These are phyloP conservation scores for Carassius carassius DNA, from an alignment of 2,113 vertebrate species.

Conservation along the genomic window DNA sequence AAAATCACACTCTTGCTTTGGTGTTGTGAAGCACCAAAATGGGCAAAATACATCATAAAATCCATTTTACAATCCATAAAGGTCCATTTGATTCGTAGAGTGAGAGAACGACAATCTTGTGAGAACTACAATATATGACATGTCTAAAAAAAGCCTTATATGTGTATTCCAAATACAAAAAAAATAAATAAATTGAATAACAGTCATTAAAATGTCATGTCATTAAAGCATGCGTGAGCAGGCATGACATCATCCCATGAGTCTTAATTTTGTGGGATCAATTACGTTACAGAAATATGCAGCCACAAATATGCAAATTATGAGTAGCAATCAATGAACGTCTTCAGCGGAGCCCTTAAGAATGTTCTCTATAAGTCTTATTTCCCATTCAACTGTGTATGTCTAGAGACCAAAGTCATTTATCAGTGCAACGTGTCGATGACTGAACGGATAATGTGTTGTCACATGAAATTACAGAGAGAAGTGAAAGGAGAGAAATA, in stretches of 20 bases:
- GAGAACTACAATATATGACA: not conserved
- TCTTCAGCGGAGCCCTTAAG: constrained; percentile 1
- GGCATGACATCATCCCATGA: constrained; percentile 20
- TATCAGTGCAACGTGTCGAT: constrained; percentile 31
- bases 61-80: too few relatives aligned
- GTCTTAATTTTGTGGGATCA: constrained; percentile 20
- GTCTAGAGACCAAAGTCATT: constrained; percentile 41
- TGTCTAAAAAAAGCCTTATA: not conserved
- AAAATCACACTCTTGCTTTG: not conserved
- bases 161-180: not conserved
- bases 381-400: constrained; percentile 34
- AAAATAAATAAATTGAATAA: not conserved
- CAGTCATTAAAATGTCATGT: not conserved
- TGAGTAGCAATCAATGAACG: constrained; percentile 36
- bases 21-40: not conserved
- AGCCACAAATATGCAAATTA: constrained; percentile 37
- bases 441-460: constrained; percentile 42
- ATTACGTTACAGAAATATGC: constrained; percentile 31
- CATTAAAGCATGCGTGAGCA: not conserved
- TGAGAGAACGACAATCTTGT: too few relatives aligned
- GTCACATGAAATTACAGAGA: constrained; percentile 44
- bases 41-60: not conserved
- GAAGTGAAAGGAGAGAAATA: not conserved
- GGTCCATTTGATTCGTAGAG: not conserved
- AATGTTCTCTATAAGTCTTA: constrained; percentile 10